A percentile compares a stretch with the other conserved stretches of the same genome.
phyloP scores from a whole-genome alignment of 2,888 invertebrate genomes.

The Leucania comma region DNA sequence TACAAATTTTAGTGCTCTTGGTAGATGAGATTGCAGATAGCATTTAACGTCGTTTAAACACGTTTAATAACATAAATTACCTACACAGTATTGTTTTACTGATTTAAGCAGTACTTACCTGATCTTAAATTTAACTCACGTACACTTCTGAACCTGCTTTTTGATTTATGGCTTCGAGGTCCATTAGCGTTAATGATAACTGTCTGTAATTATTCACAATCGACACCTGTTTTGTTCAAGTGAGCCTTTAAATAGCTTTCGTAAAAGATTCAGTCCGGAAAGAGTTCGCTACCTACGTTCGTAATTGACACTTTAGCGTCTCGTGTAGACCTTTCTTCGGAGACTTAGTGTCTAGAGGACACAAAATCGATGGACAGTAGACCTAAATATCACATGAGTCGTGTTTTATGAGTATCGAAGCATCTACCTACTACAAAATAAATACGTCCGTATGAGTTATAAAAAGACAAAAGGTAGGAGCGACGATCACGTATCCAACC shows the following conservation, averaged over 20 bases:
- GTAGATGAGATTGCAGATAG: background rate
- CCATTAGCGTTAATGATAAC: constrained; percentile 14
- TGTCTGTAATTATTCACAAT: constrained; percentile 24
- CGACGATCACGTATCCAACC: constrained; percentile 56
- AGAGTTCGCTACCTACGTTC: constrained; percentile 17
- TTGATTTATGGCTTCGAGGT: constrained; percentile 19
- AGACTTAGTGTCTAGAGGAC: constrained; percentile 51
- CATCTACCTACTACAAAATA: constrained; percentile 54
- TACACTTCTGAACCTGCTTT: constrained; percentile 1
- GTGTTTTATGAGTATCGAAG: constrained; percentile 59
- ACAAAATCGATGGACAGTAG: constrained; percentile 60
- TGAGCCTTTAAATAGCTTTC: constrained; percentile 13
- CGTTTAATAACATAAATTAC: background rate
- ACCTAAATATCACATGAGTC: constrained; percentile 58
- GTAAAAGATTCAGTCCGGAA: constrained; percentile 26
- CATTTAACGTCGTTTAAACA: constrained; percentile 1
- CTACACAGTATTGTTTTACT: background rate
- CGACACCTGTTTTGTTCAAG: constrained; percentile 2
- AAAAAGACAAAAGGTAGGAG: constrained; percentile 57
- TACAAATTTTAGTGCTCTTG: constrained; percentile 14
- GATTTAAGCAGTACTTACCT: background rate
- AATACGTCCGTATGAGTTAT: constrained; percentile 55
- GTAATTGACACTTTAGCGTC: constrained; percentile 24
- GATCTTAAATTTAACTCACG: constrained; percentile 1
- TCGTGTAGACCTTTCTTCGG: constrained; percentile 32